Base-by-base conservation (phyloP, 2,113 vertebrate genomes). In the Tragelaphus scriptus region DNA sequence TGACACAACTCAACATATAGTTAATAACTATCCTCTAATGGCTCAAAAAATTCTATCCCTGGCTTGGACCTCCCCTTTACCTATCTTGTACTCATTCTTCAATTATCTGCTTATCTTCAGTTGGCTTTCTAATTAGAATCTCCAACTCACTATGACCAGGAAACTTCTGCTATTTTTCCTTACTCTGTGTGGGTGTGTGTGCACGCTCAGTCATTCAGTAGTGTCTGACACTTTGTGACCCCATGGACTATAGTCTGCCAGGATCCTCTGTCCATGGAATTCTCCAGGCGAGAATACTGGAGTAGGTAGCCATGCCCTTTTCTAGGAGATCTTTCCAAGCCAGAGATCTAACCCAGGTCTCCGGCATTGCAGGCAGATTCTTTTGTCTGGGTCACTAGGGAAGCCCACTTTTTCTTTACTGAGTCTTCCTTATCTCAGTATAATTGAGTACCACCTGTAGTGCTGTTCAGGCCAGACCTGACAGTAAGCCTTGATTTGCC, bases 51-150 rank as follows among this genome's bases (percentile, higher is more conserved):
- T 51, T 75, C 1, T 85, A 61, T 94, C 30, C 21, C 40, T 12
- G 71, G 12, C 2, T 36, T 56, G n/a, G 21, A 17, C 63, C 26
- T 87, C 17, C 79, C 14, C 8, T 88, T 95, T 55, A 25, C n/a
- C 13, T 80, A 10, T 71, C 25, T 79, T 44, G 16, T 47, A 63
- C 1, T 58, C 16, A 3, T n/a, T 47, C 25, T 88, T 26, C 56
- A 95, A 16, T 36, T 59, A 85, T 85, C 13, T 87, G 3, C 40
- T 94, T 81, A 77, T 68, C 55, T 58, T 10, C 16, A 55, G 9
- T 25, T 97, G 75, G 3, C 30, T 97, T 96, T 97, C 49, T 47
- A 94, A 91, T 92, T 90, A 86, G 75, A 68, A 88, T 84, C 26
- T 85, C 59, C 82, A 88, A 81, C 36, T 82, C 75, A 81, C 13